Base-by-base conservation (phyloP, 2,113 vertebrate species). In the Buteo buteo region DNA sequence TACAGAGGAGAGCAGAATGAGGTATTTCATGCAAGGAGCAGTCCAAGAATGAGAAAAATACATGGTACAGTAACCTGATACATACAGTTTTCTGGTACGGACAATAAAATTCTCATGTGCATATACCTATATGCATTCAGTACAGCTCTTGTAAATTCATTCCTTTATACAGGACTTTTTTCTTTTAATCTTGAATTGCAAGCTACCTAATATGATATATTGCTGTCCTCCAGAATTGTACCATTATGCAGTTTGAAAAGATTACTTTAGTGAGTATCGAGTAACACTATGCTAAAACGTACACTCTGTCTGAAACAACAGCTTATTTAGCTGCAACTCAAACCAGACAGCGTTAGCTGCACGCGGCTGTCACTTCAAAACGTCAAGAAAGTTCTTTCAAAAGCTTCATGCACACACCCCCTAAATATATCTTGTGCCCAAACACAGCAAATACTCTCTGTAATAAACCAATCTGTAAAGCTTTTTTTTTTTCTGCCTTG, bases 371-470 rank as follows among this genome's bases (percentile, higher is more conserved):
- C 91, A 78, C 88, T 84, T 79, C 78, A 32, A 45, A 90, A 76
- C 5, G 62, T 61, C 77, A 79, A 50, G 45, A 55, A 86, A 84
- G 36, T 12, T 83, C 78, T 71, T 62, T 71, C 57, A 44, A 74
- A 82, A 95, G 74, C 72, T 82, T 82, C 77, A 64, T 4, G 8
- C 36, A 10, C 71, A 7, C 45, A 6, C 61, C 10, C 84, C 16
- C 52, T 65, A 89, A 96, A 91, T 54, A 89, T 25, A 90, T 17
- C 85, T 47, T 29, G 54, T 65, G 89, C 70, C 84, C 85, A 88
- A 89, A 65, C 76, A 57, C 92, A 82, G 90, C 40, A 79, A 82
- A 85, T 19, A 28, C 58, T 73, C 57, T 18, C 80, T 25, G 21
- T 44, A 29, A 71, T 25, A 81, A 70, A 83, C 11, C 83, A 42